Percentiles rank a stretch among this genome's conserved stretches.
phyloP scores from a whole-genome alignment of 2,797 vertebrate species.

The Peromyscus attwateri region DNA sequence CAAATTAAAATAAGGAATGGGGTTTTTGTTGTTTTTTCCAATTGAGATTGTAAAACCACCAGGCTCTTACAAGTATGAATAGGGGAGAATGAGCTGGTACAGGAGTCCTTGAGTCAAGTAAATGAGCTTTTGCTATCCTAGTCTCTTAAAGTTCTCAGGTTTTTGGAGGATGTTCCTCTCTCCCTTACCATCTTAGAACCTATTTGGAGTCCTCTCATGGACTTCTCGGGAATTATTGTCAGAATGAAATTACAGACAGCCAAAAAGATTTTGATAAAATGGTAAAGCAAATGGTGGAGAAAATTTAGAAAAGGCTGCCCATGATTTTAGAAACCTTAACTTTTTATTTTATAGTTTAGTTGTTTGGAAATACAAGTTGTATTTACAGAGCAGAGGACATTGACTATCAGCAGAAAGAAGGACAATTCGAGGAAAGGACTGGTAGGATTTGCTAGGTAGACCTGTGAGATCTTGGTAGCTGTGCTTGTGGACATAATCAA shows the following conservation, averaged over 20 bases:
- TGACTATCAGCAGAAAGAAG: neutral
- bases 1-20: neutral
- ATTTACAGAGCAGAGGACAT: neutral
- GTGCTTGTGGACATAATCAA: neutral
- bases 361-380: neutral
- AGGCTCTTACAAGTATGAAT: neutral
- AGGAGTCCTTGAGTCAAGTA: neutral
- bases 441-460: slow-evolving; percentile 5
- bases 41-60: neutral
- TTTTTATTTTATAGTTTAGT: neutral
- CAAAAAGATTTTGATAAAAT: neutral
- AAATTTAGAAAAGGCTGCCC: neutral
- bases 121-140: neutral
- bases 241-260: neutral
- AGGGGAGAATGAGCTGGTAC: neutral
- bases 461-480: neutral
- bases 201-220: neutral
- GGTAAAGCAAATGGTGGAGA: accelerated
- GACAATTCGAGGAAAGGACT: neutral
- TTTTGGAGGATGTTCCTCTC: neutral
- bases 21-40: neutral
- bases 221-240: neutral
- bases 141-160: neutral
- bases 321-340: neutral
- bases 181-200: neutral